Percentiles rank a stretch among this genome's conserved stretches.
Evolutionary conservation across 2,797 vertebrate genomes (phyloP).

Genomic region (Onychomys torridus): DNA sequence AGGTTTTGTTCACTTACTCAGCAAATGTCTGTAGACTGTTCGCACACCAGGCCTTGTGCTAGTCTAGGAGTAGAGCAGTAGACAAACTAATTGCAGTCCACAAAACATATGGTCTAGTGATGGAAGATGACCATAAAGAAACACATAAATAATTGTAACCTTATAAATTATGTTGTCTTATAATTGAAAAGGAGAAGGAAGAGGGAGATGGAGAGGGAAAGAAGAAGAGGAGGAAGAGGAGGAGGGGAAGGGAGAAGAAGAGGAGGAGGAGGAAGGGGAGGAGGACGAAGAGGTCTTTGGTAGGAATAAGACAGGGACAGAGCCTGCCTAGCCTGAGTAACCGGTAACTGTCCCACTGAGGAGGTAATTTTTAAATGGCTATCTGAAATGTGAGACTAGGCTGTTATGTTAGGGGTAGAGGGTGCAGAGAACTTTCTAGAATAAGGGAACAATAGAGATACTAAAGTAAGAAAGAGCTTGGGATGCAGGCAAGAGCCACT

Average conservation of each 20-base stretch:
- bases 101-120: not conserved
- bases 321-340: not conserved
- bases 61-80: not conserved
- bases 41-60: not conserved
- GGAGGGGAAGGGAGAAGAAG: too few relatives aligned
- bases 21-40: not conserved
- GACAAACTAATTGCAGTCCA: not conserved
- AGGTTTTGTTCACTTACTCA: conserved; percentile 24
- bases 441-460: not conserved
- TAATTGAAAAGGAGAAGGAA: not conserved
- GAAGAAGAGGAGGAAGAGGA: not conserved
- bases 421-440: conserved; percentile 39
- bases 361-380: not conserved
- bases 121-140: not conserved
- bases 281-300: not conserved
- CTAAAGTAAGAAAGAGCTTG: not conserved
- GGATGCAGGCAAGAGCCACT: not conserved
- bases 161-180: conserved; percentile 20
- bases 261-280: not conserved
- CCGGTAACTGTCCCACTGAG: not conserved
- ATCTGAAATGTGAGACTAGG: not conserved
- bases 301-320: not conserved
- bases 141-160: not conserved
- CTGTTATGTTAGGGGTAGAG: not conserved
- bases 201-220: not conserved